These are phyloP conservation scores for Clupea harengus DNA, from an alignment of 2,113 vertebrate species.

Conservation along the genomic window DNA sequence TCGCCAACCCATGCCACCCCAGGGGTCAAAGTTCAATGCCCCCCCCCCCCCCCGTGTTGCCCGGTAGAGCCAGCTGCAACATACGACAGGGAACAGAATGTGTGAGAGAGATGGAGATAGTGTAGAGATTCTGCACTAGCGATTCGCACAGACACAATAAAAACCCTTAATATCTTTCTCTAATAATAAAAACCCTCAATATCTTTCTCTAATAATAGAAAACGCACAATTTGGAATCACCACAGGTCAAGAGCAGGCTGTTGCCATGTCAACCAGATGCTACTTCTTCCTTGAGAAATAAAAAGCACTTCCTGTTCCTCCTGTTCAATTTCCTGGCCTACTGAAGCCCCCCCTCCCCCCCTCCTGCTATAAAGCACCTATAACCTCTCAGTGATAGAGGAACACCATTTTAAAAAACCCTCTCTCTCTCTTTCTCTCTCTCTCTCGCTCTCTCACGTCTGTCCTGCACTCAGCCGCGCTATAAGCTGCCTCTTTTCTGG, in stretches of 20 bases:
- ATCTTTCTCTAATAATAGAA: no score
- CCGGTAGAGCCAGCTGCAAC: background rate
- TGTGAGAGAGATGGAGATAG: constrained; percentile 6
- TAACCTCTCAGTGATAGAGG: no score
- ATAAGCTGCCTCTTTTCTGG: background rate
- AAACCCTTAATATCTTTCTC: no score
- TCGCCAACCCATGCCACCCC: background rate
- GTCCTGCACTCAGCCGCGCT: no score
- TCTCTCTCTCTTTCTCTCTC: no score
- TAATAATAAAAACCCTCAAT: no score
- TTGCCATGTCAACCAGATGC: background rate
- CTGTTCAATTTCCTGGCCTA: background rate
- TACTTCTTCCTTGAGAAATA: background rate
- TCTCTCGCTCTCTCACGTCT: no score
- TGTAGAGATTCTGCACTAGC: background rate
- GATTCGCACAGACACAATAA: no score
- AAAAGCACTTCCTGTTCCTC: background rate
- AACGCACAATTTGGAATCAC: constrained; percentile 36
- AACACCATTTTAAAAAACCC: no score
- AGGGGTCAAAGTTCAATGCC: background rate
- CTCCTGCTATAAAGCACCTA: no score
- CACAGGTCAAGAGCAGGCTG: constrained; percentile 36
- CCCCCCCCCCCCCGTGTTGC: background rate
- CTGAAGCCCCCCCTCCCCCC: background rate
- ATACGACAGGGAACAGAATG: background rate